Evolutionary conservation across 35 echinoderm and acorn worm species (phyloP), one percentile per base, ranked within the genome.

Genomic region (Ptychodera flava): DNA sequence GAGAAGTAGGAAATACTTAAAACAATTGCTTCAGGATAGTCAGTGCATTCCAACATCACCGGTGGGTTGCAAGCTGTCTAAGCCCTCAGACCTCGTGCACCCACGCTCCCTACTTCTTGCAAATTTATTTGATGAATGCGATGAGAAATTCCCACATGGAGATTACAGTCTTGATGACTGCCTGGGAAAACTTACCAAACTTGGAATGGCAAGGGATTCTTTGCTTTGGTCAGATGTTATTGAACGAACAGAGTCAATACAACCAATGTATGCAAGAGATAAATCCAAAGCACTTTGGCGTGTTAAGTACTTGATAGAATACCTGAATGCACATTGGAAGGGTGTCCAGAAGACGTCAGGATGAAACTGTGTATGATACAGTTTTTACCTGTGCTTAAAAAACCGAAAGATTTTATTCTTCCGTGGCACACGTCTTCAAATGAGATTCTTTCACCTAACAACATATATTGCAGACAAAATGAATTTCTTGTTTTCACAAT

Each of bases 401-500:
- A 64, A 64, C 45, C 45, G 6, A 64, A 64, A 64, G 6, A 22
- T 6, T 64, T 12, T 22, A 6, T 31, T 12, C 45, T 64, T 22
- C 22, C 45, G 22, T 64, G 45, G 45, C 22, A 12, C 22, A 22
- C 22, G 6, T 6, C 22, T 12, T 64, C 45, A 12, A 22, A 64
- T 6, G 45, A 64, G 22, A 6, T 64, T 64, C 45, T 64, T 64
- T 22, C 45, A 64, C 45, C 45, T 22, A 12, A 22, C 22, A 22
- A 64, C 6, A 12, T 64, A 22, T 64, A 64, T 22, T 12, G 22
- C 15, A 32, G 29, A 29, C 38, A 83, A 35, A 36, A 81, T 76
- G 35, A 0, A n/a, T 53, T 77, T 29, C 33, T 89, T 27, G 31
- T 89, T 38, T 79, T 79, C 1, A 34, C 87, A 12, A 29, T 89